Evolutionary conservation across 2,888 invertebrate genomes (phyloP).

Genomic region (Alitta virens): DNA sequence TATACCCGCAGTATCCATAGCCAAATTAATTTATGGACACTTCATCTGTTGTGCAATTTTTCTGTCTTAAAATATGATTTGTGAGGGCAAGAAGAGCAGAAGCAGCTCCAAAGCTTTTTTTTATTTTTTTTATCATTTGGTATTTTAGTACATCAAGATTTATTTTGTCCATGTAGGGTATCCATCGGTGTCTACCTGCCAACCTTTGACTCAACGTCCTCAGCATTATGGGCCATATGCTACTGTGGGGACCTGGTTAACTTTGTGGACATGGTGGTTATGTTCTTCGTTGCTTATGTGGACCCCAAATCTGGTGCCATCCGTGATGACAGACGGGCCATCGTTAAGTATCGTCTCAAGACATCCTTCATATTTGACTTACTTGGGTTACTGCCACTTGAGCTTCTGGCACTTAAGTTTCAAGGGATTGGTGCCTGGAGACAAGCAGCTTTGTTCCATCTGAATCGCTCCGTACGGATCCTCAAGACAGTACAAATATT

Average conservation of each 20-base stretch:
- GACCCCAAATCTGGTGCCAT: neutral
- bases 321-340: neutral
- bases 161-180: neutral
- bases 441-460: neutral
- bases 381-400: neutral
- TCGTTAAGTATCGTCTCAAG: neutral
- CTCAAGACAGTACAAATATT: neutral
- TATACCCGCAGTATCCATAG: too few species aligned
- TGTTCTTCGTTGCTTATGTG: neutral
- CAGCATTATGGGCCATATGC: neutral
- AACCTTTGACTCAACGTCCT: constrained; percentile 4
- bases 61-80: too few species aligned
- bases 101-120: too few species aligned
- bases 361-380: neutral
- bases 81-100: too few species aligned
- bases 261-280: constrained; percentile 3
- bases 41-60: too few species aligned
- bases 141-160: too few species aligned
- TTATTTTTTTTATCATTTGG: too few species aligned
- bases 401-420: neutral
- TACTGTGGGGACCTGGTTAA: neutral
- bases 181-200: neutral
- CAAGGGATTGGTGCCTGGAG: neutral
- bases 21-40: too few species aligned
- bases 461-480: constrained; percentile 5